Percentiles rank a stretch among this genome's conserved stretches.
These are phyloP conservation scores for Scelioninae gen. 2 DNA, from an alignment of 2,888 invertebrate genomes.

Conservation along the genomic window DNA sequence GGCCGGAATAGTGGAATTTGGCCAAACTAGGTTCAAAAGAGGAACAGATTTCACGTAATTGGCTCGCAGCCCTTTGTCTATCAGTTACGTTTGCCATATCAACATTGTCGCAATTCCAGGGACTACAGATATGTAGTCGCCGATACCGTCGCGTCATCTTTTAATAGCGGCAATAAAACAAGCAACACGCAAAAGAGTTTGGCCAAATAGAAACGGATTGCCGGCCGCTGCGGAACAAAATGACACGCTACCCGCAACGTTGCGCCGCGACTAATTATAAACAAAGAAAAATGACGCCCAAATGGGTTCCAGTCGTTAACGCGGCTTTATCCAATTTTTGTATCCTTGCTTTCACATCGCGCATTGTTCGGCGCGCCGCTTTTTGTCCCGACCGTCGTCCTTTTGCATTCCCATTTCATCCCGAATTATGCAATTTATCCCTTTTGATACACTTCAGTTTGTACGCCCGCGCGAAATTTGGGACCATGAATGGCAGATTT, in stretches of 20 bases:
- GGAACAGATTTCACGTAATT: constrained; percentile 62
- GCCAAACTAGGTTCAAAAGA: constrained; percentile 59
- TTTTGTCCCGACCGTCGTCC: no score
- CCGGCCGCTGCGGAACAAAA: constrained; percentile 30
- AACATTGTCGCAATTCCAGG: constrained; percentile 68
- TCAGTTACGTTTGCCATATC: constrained; percentile 64
- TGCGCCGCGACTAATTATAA: constrained; percentile 47
- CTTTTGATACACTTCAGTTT: no score
- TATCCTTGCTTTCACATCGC: constrained; percentile 25
- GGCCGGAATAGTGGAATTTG: constrained; percentile 58
- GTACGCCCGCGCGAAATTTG: no score
- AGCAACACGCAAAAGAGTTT: constrained; percentile 35
- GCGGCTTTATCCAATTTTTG: constrained; percentile 15
- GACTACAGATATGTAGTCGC: constrained; percentile 59
- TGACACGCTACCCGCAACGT: constrained; percentile 24
- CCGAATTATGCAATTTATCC: no score
- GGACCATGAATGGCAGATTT: no score
- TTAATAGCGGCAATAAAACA: constrained; percentile 66
- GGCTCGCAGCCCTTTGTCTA: constrained; percentile 62
- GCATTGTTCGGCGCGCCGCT: neutral
- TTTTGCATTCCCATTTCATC: no score
- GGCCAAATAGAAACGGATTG: constrained; percentile 51
- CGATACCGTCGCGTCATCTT: constrained; percentile 64
- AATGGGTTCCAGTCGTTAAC: constrained; percentile 21
- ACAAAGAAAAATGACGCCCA: constrained; percentile 28